phyloP scores from a whole-genome alignment of 2,113 vertebrate genomes.

The Scomber scombrus region DNA sequence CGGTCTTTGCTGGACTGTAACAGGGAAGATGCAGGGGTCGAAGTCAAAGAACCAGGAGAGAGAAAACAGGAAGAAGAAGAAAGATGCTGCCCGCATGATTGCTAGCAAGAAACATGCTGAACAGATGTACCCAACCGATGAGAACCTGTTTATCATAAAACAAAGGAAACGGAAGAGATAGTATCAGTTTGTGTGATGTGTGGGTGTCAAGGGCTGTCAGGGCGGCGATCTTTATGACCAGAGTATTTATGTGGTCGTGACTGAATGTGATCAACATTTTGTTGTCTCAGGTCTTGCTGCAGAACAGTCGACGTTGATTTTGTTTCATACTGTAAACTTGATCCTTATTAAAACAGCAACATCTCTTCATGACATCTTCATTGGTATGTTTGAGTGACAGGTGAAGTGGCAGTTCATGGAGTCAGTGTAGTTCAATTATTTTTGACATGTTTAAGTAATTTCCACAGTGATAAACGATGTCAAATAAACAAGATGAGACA shows the following conservation, averaged over 20 bases:
- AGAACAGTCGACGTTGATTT: too few species aligned
- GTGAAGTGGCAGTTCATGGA: not conserved
- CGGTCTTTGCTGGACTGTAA: not conserved
- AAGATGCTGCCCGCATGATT: not conserved
- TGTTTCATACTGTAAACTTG: too few species aligned
- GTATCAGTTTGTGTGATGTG: not conserved
- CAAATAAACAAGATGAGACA: not conserved
- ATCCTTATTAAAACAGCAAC: not conserved
- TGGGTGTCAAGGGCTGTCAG: not conserved
- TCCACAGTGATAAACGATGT: not conserved
- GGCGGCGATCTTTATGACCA: not conserved
- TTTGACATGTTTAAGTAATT: not conserved
- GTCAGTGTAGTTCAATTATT: not conserved
- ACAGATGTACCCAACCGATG: conserved; percentile 67
- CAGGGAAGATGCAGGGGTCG: not conserved
- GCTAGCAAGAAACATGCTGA: conserved; percentile 13
- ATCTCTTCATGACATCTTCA: not conserved
- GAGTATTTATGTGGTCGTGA: not conserved
- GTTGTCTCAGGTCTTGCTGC: not conserved
- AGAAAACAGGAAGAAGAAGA: conserved; percentile 51
- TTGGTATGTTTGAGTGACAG: not conserved
- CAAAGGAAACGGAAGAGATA: conserved; percentile 75
- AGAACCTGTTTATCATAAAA: conserved; percentile 85
- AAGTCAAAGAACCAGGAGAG: conserved; percentile 9
- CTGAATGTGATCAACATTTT: not conserved